Evolutionary conservation across 2,113 vertebrate genomes (phyloP), one percentile per base, ranked within the genome.

Genomic region (Malurus alboscapulatus): DNA sequence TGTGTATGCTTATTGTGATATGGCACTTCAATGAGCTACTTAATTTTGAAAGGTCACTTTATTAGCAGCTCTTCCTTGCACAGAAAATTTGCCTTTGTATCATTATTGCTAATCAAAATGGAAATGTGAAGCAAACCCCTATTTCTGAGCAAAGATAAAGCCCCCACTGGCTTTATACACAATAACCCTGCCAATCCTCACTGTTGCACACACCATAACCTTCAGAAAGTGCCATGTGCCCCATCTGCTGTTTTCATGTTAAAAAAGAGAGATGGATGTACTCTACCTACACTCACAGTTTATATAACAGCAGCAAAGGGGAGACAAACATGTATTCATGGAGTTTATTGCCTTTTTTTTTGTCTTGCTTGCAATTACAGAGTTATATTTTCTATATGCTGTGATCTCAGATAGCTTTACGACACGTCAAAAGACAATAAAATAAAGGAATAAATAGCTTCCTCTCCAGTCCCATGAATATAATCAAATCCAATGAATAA

Each of bases 31-130:
- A 77, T 75, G 84, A 91, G 90, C 93, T 73, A 78, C 85, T 95
- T 92, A 63, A 92, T 96, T 95, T 95, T 63, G 81, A 96, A 96
- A 97, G 96, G 96, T 96, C 96, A 95, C 88, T 96, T 97, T 94
- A 96, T 96, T 92, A 96, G 92, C 88, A 89, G 92, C 90, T 92
- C 93, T 95, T 95, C 94, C 80, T 85, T 2, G 14, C 86, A 20
- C 48, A 82, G 89, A 88, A 94, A 91, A 96, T 93, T 96, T 94
- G 92, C 94, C 87, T 94, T 95, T 91, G 94, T 94, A 93, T 87
- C 87, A 51, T 93, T 95, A 96, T 81, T 54, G 82, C 92, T 96
- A 96, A 97, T 96, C 90, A 96, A 93, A 97, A 97, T 96, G 95
- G 94, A 96, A 97, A 96, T 95, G 95, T 38, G 91, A 91, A 76